These are phyloP conservation scores for Harpalus rufipes DNA, from an alignment of 2,888 invertebrate genomes.

Conservation along the genomic window DNA sequence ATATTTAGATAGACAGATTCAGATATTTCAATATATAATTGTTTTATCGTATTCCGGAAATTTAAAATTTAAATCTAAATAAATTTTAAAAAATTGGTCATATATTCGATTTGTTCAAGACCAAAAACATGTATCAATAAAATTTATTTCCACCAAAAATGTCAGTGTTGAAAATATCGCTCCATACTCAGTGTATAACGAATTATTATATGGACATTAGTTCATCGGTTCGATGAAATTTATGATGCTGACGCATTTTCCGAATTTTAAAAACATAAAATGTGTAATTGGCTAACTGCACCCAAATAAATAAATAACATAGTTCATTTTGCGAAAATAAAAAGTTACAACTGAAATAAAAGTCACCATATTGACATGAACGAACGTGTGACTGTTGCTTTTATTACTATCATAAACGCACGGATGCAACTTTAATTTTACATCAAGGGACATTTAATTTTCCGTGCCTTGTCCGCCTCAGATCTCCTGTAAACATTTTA, in stretches of 20 bases:
- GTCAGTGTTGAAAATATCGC: no score
- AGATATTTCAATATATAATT: no score
- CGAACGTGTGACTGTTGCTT: conserved; percentile 32
- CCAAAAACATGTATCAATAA: no score
- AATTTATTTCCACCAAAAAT: no score
- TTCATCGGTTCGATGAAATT: not conserved
- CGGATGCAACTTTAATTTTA: conserved; percentile 16
- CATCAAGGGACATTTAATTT: conserved; percentile 26
- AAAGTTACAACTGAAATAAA: conserved; percentile 31
- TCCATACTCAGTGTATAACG: no score
- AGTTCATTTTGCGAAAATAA: conserved; percentile 37
- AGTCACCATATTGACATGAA: conserved; percentile 32
- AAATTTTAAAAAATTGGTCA: no score
- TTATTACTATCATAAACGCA: conserved; percentile 27
- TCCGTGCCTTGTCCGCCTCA: not conserved
- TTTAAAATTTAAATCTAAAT: no score
- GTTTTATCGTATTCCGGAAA: no score
- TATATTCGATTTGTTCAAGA: no score
- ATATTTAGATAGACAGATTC: no score
- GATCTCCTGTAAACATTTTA: conserved; percentile 26
- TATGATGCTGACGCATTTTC: not conserved
- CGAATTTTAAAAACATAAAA: conserved; percentile 12
- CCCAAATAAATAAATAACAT: conserved; percentile 13
- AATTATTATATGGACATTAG: not conserved
- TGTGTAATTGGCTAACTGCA: conserved; percentile 10